These are phyloP conservation scores for Uria aalge DNA, from an alignment of 2,113 vertebrate species.

Conservation along the genomic window DNA sequence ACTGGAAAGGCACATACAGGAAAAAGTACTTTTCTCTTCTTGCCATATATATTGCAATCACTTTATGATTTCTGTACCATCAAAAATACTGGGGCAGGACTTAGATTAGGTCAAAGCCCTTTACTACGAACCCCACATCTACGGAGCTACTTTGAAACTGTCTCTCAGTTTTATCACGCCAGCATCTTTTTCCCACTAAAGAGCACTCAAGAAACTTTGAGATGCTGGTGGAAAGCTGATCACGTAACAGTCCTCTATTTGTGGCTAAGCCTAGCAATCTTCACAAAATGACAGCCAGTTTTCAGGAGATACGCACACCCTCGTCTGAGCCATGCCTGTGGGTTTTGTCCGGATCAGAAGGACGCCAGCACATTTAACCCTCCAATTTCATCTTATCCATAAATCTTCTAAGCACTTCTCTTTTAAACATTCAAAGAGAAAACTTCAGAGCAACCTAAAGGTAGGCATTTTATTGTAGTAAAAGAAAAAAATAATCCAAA, in stretches of 20 bases:
- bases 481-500: not conserved
- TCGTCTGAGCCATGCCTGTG: accelerated
- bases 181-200: not conserved
- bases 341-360: not conserved
- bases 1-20: not conserved
- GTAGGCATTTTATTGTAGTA: not conserved
- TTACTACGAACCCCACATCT: not conserved
- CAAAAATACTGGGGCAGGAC: not conserved
- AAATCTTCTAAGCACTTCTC: not conserved
- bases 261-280: not conserved
- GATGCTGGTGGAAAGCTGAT: not conserved
- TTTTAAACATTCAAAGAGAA: not conserved
- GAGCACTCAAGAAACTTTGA: not conserved
- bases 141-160: not conserved
- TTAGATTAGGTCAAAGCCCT: not conserved
- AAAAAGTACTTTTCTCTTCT: not conserved
- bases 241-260: not conserved
- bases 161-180: not conserved
- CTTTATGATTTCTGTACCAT: not conserved
- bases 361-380: not conserved
- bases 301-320: not conserved
- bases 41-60: not conserved
- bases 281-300: not conserved
- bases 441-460: not conserved
- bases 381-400: not conserved